phyloP scores from a whole-genome alignment of 2,888 invertebrate genomes.

The Frankliniella fusca region DNA sequence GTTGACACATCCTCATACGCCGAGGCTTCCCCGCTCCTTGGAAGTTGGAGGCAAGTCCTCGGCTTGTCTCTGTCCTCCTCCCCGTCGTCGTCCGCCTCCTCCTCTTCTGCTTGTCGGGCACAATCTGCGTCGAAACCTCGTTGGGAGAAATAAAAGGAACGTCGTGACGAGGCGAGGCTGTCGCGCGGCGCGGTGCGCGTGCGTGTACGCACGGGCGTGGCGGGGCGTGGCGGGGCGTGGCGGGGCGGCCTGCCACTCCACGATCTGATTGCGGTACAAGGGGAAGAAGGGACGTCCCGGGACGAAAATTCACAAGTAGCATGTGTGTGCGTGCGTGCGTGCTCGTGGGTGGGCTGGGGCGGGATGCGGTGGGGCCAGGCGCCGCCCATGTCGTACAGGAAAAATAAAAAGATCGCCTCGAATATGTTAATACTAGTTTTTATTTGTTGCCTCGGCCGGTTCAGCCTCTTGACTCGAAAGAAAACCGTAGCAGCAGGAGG shows the following conservation, averaged over 20 bases:
- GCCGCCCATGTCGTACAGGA: neutral
- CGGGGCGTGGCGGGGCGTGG: neutral
- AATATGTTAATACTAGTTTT: too few species aligned
- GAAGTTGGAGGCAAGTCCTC: slow-evolving; percentile 18
- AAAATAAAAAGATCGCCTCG: too few species aligned
- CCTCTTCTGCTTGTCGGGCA: slow-evolving; percentile 20
- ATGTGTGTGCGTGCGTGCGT: neutral
- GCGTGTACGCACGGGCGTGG: neutral
- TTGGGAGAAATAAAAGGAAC: slow-evolving; percentile 7
- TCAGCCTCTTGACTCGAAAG: too few species aligned
- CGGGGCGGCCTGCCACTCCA: neutral
- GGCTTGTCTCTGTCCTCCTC: neutral
- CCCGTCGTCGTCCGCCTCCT: neutral
- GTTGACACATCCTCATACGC: neutral
- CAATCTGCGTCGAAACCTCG: slow-evolving; percentile 19
- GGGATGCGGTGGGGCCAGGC: neutral
- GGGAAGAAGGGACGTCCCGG: neutral
- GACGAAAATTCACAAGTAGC: neutral
- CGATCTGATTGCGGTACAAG: neutral
- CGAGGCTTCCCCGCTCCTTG: neutral
- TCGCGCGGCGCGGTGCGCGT: neutral
- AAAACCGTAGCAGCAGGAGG: too few species aligned
- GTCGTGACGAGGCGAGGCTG: neutral
- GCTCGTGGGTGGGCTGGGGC: neutral
- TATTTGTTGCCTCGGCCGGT: too few species aligned